Conservation (phyloP, 2,113 vertebrate genomes). For the Cricetomys ansorgei region DNA sequence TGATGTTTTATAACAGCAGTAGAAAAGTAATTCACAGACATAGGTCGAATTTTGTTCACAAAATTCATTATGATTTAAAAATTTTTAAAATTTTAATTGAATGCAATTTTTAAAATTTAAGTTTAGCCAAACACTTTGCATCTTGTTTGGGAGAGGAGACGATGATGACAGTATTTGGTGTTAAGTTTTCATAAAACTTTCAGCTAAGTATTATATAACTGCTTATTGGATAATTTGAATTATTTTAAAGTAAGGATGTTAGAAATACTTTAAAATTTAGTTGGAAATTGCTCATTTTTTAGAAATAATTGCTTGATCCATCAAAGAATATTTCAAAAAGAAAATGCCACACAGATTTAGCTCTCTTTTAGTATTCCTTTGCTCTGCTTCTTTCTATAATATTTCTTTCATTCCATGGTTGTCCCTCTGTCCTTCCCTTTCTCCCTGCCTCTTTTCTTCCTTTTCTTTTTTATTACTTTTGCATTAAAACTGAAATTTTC, state of each 20-base stretch:
- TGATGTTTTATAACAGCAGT: neutral
- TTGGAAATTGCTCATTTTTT: neutral
- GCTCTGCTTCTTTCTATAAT: neutral
- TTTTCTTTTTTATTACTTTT: neutral
- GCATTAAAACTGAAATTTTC: neutral
- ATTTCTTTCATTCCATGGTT: neutral
- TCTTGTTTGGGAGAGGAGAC: neutral
- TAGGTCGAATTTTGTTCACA: neutral
- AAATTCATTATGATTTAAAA: neutral
- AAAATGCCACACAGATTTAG: neutral
- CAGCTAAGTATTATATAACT: neutral
- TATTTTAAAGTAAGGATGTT: neutral
- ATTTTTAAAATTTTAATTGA: neutral
- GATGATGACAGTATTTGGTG: neutral
- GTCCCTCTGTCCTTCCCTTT: neutral
- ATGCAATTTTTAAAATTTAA: neutral
- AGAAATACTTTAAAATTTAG: neutral
- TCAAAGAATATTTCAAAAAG: neutral
- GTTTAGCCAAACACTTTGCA: neutral
- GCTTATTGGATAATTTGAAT: neutral
- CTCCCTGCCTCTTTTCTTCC: accelerated
- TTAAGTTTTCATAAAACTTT: neutral
- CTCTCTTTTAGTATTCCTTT: neutral
- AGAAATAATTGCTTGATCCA: neutral
- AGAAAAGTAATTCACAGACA: neutral